phyloP scores from a whole-genome alignment of 2,113 vertebrate genomes.

The Hydropotes inermis region DNA sequence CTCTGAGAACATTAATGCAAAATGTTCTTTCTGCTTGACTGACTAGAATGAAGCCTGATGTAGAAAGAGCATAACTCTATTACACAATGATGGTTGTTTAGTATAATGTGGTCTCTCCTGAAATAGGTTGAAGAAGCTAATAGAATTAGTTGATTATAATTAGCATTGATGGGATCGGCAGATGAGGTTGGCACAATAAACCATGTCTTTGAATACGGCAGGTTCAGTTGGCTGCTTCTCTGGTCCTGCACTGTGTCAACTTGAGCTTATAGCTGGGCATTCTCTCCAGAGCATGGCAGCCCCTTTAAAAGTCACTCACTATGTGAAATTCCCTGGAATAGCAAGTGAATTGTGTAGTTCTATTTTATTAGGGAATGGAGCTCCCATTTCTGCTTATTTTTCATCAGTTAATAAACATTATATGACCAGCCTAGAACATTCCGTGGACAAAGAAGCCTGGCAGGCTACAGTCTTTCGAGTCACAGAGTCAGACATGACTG shows the following conservation, averaged over 20 bases:
- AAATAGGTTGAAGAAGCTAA: constrained; percentile 80
- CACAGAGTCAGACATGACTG: background rate
- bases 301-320: constrained; percentile 28
- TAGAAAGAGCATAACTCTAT: constrained; percentile 65
- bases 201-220: constrained; percentile 44
- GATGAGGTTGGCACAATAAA: constrained; percentile 66
- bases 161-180: constrained; percentile 68
- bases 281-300: constrained; percentile 2
- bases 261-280: constrained; percentile 2
- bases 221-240: constrained; percentile 44
- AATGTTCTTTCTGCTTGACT: constrained; percentile 69
- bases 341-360: background rate
- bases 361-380: background rate
- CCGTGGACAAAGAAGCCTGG: background rate
- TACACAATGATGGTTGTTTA: constrained; percentile 55
- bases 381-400: background rate
- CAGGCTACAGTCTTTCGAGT: background rate
- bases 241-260: constrained; percentile 52
- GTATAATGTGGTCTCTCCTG: constrained; percentile 70
- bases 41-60: constrained; percentile 46
- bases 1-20: constrained; percentile 59
- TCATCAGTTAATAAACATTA: background rate
- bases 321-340: background rate
- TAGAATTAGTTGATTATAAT: constrained; percentile 80
- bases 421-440: background rate